Evolutionary conservation across 2,113 vertebrate species (phyloP), one percentile per base, ranked within the genome.

Genomic region (Lampris incognitus): DNA sequence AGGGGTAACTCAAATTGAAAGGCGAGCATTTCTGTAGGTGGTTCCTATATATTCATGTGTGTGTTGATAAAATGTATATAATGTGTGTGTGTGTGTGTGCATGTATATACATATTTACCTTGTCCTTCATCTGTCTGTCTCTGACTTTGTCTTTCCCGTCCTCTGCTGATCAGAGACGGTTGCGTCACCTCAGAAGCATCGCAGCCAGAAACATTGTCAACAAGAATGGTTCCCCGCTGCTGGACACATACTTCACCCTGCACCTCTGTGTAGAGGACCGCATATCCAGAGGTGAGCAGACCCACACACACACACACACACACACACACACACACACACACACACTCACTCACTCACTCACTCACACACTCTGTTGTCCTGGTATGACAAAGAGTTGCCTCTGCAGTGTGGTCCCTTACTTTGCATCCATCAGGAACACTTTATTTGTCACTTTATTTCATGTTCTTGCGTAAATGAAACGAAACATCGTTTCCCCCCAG

Each of bases 241-340:
- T 99, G 79, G 97, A 99, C 80, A 99, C 98, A 0, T 99, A 96
- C 90, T 99, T 99, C 92, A 99, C 97, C 8, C 97, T 99, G 72
- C 98, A 99, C 87, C 91, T 98, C 81, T 98, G 96, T 85, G 90
- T 92, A 78, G 94, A 85, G 0, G 41, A 94, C 46, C 94, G 90
- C 74, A 96, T 97, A 85, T 96, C 92, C 74, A 96, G 92, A 92
- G 94, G 94, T 95, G 57, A 67, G 89, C 73, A 66, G 58, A 7
- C 1, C 41, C 2, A 66, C 60, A 62, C 49, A 5, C 56, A 48
- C n/a, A 59, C 51, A 7, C 13, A 59, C 6, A 40, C 1, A 36
- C 36, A 10, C 46, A 46, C 9, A 62, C 49, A 5, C 56, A 48
- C n/a, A 59, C 51, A 7, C 13, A 59, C 6, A 40, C 1, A 36